These are phyloP conservation scores for Agriopis leucophaearia DNA, from an alignment of 2,888 invertebrate genomes.

Conservation along the genomic window DNA sequence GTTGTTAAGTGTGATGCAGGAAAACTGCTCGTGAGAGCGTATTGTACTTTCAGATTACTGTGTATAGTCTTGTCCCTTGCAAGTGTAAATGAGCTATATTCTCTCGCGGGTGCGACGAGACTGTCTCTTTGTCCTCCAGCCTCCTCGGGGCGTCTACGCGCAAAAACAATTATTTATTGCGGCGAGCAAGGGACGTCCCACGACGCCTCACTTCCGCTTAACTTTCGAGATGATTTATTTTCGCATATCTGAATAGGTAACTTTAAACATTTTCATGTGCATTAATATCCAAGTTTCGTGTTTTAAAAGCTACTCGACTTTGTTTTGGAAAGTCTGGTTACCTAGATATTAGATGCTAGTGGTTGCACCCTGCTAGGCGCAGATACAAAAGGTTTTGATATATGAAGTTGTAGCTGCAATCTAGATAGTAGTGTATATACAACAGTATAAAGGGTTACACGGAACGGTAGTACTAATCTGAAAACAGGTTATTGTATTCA, in stretches of 20 bases:
- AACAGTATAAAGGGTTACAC: no score
- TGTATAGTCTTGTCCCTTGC: neutral
- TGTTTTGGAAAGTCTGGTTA: constrained; percentile 7
- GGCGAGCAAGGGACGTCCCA: constrained; percentile 50
- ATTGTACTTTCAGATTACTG: no score
- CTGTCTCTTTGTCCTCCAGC: constrained; percentile 32
- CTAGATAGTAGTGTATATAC: no score
- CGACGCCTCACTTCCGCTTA: constrained; percentile 55
- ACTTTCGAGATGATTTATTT: constrained; percentile 63
- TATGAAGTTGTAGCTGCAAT: no score
- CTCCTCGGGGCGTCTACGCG: constrained; percentile 48
- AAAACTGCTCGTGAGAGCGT: constrained; percentile 1
- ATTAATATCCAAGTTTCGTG: constrained; percentile 18
- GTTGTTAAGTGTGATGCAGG: no score
- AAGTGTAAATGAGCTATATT: neutral
- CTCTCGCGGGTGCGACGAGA: constrained; percentile 10
- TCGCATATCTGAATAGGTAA: constrained; percentile 54
- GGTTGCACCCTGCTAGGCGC: no score
- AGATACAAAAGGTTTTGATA: no score
- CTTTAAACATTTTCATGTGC: constrained; percentile 45
- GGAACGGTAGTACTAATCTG: no score
- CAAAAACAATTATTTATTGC: constrained; percentile 63
- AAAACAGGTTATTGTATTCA: no score
- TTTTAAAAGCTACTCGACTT: constrained; percentile 8
- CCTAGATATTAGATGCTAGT: constrained; percentile 4